Conservation (phyloP, 2,113 vertebrate species). For the Macquaria australasica region DNA sequence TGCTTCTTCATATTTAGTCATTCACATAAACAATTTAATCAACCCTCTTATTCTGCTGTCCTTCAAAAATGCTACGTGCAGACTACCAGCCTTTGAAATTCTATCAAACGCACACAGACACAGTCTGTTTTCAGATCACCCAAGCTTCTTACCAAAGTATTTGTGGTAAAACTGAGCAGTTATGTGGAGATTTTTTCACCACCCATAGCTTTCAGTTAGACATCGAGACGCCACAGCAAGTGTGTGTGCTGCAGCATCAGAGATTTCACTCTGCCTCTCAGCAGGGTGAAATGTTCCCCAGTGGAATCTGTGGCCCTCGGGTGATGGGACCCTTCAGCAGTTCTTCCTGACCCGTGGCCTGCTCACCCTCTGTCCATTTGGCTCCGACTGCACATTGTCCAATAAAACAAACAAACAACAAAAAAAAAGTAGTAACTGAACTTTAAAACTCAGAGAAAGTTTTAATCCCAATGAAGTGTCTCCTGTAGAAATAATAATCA, state of each 20-base stretch:
- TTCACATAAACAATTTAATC: slow-evolving; percentile 13
- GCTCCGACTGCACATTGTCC: slow-evolving; percentile 48
- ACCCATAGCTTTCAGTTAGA: slow-evolving; percentile 67
- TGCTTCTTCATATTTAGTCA: slow-evolving; percentile 7
- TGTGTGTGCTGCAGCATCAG: slow-evolving; percentile 71
- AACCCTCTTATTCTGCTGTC: slow-evolving; percentile 16
- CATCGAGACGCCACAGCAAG: slow-evolving; percentile 59
- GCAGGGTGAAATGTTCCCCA: slow-evolving; percentile 66
- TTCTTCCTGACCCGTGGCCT: slow-evolving; percentile 68
- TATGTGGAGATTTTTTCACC: slow-evolving; percentile 55
- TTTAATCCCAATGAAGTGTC: slow-evolving; percentile 77
- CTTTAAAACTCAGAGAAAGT: slow-evolving; percentile 77
- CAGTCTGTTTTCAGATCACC: slow-evolving; percentile 49
- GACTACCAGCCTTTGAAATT: slow-evolving; percentile 21
- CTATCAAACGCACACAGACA: slow-evolving; percentile 26
- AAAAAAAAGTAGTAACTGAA: slow-evolving; percentile 51
- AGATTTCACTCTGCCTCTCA: slow-evolving; percentile 78
- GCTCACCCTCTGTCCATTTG: slow-evolving; percentile 65
- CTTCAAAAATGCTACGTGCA: slow-evolving; percentile 10
- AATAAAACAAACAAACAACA: slow-evolving; percentile 36
- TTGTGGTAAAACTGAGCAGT: slow-evolving; percentile 77
- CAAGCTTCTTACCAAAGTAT: slow-evolving; percentile 32
- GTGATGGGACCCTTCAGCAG: slow-evolving; percentile 67
- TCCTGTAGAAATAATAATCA: slow-evolving; percentile 82
- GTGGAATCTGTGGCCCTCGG: slow-evolving; percentile 64